Evolutionary conservation across 2,113 vertebrate species (phyloP).

Genomic region (Sclerurus mexicanus): DNA sequence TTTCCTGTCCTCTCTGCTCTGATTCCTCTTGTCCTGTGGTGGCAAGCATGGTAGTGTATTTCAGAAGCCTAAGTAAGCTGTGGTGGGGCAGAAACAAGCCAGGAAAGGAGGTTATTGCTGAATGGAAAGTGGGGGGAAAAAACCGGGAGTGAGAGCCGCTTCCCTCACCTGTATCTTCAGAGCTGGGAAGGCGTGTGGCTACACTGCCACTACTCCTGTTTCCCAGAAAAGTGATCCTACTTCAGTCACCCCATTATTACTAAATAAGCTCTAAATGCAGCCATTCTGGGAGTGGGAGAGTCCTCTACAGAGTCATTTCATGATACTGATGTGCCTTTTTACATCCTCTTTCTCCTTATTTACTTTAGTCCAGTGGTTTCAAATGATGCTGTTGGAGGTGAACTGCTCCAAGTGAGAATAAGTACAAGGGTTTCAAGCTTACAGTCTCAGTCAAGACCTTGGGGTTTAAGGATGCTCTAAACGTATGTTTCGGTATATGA

Average conservation of each 20-base stretch:
- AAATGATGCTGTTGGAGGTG: not conserved
- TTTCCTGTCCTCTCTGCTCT: not conserved
- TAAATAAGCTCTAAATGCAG: not conserved
- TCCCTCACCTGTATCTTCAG: not conserved
- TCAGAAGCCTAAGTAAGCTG: not conserved
- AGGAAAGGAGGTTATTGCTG: not conserved
- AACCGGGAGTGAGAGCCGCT: not conserved
- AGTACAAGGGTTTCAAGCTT: not conserved
- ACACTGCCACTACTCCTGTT: not conserved
- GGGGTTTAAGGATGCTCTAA: not conserved
- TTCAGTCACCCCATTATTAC: not conserved
- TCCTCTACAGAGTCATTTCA: not conserved
- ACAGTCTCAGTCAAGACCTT: not conserved
- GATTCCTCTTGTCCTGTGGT: rapidly evolving
- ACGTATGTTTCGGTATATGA: not conserved
- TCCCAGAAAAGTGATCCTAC: not conserved
- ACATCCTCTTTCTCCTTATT: not conserved
- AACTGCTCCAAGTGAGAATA: not conserved
- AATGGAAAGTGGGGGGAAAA: rapidly evolving
- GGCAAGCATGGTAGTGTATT: not conserved
- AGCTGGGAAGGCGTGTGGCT: not conserved
- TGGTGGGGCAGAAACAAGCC: not conserved
- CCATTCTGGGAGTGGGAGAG: not conserved
- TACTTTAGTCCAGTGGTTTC: not conserved
- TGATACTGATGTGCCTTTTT: not conserved